Evolutionary conservation across 2,113 vertebrate species (phyloP).

Genomic region (Phyllostomus discolor): DNA sequence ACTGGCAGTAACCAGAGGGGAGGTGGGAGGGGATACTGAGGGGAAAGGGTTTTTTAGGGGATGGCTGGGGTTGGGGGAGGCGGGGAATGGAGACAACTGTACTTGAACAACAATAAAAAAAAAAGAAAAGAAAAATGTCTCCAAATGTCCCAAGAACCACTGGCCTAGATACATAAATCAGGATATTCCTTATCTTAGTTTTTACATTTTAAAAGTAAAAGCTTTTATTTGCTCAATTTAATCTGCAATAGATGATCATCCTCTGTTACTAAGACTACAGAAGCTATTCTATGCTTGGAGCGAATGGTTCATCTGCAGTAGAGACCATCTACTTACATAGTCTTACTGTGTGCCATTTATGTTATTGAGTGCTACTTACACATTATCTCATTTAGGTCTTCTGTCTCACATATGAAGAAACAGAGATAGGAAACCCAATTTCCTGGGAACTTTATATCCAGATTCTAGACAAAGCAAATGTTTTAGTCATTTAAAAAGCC

Average conservation of each 20-base stretch:
- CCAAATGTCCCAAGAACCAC: not conserved
- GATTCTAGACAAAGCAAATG: conserved; percentile 19
- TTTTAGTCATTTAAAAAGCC: not conserved
- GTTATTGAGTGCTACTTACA: not conserved
- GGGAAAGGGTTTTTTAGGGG: no score
- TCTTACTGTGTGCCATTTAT: conserved; percentile 16
- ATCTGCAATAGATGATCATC: not conserved
- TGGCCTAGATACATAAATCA: not conserved
- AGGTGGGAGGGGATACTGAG: no score
- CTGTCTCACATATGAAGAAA: conserved; percentile 35
- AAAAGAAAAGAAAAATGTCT: not conserved
- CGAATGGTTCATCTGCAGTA: not conserved
- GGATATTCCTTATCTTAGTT: conserved; percentile 20
- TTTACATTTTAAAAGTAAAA: conserved; percentile 21
- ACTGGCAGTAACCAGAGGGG: no score
- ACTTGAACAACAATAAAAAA: no score
- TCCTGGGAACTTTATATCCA: not conserved
- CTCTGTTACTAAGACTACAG: conserved; percentile 31
- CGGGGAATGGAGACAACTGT: no score
- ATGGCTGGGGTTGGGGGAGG: no score
- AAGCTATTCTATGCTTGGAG: not conserved
- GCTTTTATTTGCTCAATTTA: conserved; percentile 44
- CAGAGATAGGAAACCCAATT: not conserved
- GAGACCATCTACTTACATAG: not conserved
- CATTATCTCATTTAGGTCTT: not conserved